Evolutionary conservation across 2,797 vertebrate genomes (phyloP).

Genomic region (Neomorphus geoffroyi): DNA sequence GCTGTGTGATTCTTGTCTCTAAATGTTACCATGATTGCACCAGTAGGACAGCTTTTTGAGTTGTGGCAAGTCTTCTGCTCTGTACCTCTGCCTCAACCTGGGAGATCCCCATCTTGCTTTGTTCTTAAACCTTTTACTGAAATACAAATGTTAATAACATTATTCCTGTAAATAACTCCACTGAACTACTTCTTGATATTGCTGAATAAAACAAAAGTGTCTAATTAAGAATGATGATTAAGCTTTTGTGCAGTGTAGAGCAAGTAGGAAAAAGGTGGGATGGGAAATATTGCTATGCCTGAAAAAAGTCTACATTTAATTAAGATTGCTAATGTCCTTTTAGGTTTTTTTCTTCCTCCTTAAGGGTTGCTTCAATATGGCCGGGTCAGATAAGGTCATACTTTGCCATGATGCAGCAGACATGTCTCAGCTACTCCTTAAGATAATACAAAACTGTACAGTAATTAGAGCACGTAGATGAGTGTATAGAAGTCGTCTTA

Average conservation of each 20-base stretch:
- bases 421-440: not conserved
- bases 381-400: not conserved
- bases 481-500: not conserved
- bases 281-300: not conserved
- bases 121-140: not conserved
- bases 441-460: not conserved
- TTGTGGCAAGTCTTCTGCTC: not conserved
- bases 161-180: not conserved
- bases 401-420: not conserved
- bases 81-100: not conserved
- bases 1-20: not conserved
- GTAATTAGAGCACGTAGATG: not conserved
- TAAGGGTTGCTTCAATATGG: not conserved
- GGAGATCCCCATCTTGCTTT: not conserved
- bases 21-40: not conserved
- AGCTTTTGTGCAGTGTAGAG: not conserved
- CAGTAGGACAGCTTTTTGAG: not conserved
- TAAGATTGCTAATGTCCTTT: not conserved
- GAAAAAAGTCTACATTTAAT: not conserved
- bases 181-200: not conserved
- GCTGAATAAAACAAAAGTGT: not conserved
- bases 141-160: not conserved
- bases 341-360: not conserved
- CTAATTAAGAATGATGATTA: not conserved
- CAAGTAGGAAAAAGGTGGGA: not conserved